Percentiles rank a stretch among this genome's conserved stretches.
Conservation (phyloP, 2,113 vertebrate species). For the Circaetus cinerascens region DNA sequence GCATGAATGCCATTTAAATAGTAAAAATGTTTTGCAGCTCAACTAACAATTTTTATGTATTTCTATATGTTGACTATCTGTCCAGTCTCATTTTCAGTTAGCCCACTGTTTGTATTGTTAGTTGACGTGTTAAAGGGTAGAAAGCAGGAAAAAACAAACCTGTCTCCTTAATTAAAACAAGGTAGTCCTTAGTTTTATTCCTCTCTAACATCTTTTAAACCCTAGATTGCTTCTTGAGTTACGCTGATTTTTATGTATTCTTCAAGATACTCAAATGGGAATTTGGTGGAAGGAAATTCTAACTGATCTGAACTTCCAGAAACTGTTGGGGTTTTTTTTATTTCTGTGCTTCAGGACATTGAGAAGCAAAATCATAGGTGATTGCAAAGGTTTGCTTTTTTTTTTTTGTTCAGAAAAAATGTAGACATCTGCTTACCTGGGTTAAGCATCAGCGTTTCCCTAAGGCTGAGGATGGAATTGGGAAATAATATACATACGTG, state of each 20-base stretch:
- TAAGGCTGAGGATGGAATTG: background rate
- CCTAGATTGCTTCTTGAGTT: constrained; percentile 51
- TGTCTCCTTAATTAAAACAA: background rate
- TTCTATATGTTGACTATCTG: background rate
- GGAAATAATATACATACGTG: background rate
- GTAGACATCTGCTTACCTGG: background rate
- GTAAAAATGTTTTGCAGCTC: background rate
- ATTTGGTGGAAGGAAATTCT: constrained; percentile 60
- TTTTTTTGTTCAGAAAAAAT: background rate
- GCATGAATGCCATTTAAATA: background rate
- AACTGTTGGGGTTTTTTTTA: background rate
- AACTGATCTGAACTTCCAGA: constrained; percentile 55
- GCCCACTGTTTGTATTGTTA: background rate
- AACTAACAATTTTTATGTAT: background rate
- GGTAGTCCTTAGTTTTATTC: background rate
- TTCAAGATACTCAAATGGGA: constrained; percentile 61
- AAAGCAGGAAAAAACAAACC: background rate
- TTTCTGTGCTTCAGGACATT: constrained; percentile 42
- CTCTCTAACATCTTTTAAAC: constrained; percentile 11
- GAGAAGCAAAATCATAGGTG: constrained; percentile 42
- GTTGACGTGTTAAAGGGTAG: background rate
- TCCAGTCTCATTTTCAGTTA: background rate
- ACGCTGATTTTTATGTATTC: constrained; percentile 52
- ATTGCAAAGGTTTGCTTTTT: constrained; percentile 52
- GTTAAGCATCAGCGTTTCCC: background rate